These are phyloP conservation scores for Ochlodes sylvanus DNA, from an alignment of 2,888 invertebrate genomes.

Conservation along the genomic window DNA sequence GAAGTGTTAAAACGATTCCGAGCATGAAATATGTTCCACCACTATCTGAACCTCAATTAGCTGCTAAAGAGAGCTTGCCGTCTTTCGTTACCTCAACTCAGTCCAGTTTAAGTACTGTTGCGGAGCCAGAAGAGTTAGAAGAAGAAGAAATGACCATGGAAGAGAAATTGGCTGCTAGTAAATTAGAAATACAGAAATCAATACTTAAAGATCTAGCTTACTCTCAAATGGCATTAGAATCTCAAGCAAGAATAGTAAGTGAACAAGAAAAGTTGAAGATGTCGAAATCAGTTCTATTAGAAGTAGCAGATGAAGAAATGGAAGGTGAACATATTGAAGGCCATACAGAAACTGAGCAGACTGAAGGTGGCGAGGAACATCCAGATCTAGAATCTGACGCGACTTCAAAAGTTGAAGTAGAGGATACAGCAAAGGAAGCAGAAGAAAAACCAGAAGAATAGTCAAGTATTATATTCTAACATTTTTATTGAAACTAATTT, in stretches of 20 bases:
- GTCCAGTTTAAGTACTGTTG: constrained; percentile 52
- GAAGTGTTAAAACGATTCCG: constrained; percentile 70
- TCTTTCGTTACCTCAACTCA: constrained; percentile 70
- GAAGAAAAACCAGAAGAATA: constrained; percentile 30
- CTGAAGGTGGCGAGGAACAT: constrained; percentile 33
- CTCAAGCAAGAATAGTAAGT: constrained; percentile 50
- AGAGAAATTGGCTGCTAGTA: constrained; percentile 63
- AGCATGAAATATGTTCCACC: constrained; percentile 63
- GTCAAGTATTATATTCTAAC: neutral
- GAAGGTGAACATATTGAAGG: constrained; percentile 54
- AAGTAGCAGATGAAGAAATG: constrained; percentile 53
- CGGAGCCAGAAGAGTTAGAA: constrained; percentile 51
- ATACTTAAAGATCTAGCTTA: constrained; percentile 71
- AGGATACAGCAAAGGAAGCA: constrained; percentile 24
- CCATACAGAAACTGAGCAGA: constrained; percentile 55
- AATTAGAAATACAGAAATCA: constrained; percentile 69
- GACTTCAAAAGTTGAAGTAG: constrained; percentile 39
- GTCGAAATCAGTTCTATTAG: constrained; percentile 52
- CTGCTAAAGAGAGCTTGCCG: constrained; percentile 63
- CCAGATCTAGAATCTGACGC: constrained; percentile 40
- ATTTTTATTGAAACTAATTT: neutral
- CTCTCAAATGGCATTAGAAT: constrained; percentile 57
- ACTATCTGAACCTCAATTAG: constrained; percentile 49
- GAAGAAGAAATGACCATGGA: constrained; percentile 56
- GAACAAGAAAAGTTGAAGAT: constrained; percentile 41